Percentiles rank a stretch among this genome's conserved stretches.
Evolutionary conservation across 2,888 invertebrate species (phyloP).

Genomic region (Athetis lepigone): DNA sequence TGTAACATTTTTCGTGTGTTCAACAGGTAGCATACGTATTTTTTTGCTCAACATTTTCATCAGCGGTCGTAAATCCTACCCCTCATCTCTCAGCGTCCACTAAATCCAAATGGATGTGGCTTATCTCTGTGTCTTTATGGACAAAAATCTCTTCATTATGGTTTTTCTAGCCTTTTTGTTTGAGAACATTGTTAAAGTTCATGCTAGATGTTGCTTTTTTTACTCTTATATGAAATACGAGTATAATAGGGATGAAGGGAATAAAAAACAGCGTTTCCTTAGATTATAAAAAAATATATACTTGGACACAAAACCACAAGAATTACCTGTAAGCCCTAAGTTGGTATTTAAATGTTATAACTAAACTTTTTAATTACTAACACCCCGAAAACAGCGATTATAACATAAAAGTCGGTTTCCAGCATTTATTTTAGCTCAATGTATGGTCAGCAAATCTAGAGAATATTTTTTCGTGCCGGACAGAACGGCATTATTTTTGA

Average conservation of each 20-base stretch:
- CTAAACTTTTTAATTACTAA: background rate
- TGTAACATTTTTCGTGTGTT: slow-evolving; percentile 45
- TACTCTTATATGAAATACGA: no score
- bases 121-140: slow-evolving; percentile 26
- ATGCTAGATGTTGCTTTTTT: background rate
- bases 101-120: slow-evolving; percentile 47
- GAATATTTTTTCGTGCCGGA: no score
- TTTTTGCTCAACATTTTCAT: slow-evolving; percentile 69
- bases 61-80: slow-evolving; percentile 54
- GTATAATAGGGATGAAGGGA: background rate
- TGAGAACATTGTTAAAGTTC: background rate
- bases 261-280: background rate
- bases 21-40: slow-evolving; percentile 69
- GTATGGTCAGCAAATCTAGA: no score
- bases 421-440: no score
- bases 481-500: no score
- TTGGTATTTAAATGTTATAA: background rate
- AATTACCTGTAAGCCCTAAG: background rate
- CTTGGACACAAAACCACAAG: background rate
- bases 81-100: slow-evolving; percentile 36
- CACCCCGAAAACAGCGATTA: background rate
- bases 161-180: slow-evolving; percentile 6
- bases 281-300: background rate
- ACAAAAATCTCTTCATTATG: slow-evolving; percentile 14
- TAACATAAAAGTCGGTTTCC: no score